Evolutionary conservation across 2,113 vertebrate genomes (phyloP).

Genomic region (Bubo bubo): DNA sequence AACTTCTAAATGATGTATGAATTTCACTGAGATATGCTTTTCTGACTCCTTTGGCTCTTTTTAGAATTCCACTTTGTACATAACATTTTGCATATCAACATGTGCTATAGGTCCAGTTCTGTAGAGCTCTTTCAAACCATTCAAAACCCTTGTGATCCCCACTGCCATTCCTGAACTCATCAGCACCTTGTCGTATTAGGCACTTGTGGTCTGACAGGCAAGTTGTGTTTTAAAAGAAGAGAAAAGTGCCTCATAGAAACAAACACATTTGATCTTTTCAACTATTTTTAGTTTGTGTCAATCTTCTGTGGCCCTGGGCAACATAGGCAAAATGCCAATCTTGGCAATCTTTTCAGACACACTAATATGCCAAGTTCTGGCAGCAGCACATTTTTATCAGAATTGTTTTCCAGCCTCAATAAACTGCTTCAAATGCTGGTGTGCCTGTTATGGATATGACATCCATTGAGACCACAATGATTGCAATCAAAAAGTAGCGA

Average conservation of each 20-base stretch:
- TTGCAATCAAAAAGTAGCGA: constrained; percentile 25
- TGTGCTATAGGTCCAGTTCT: not conserved
- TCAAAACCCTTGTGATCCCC: not conserved
- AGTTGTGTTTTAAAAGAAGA: not conserved
- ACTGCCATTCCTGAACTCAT: not conserved
- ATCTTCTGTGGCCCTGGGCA: constrained; percentile 55
- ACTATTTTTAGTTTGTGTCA: constrained; percentile 66
- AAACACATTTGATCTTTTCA: constrained; percentile 54
- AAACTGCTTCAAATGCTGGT: constrained; percentile 47
- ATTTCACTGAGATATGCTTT: constrained; percentile 11
- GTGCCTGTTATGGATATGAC: constrained; percentile 29
- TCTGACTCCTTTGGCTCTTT: not conserved
- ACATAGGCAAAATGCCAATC: constrained; percentile 61
- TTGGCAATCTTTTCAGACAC: constrained; percentile 65
- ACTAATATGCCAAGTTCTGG: constrained; percentile 66
- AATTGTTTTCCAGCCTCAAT: constrained; percentile 62
- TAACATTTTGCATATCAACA: not conserved
- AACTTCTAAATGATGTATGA: not conserved
- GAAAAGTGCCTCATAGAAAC: not conserved
- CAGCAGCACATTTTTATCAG: constrained; percentile 64
- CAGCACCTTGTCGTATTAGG: not conserved
- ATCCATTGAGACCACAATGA: constrained; percentile 10
- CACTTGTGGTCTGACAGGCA: not conserved
- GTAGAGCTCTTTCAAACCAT: not conserved
- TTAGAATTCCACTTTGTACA: not conserved